Percentiles rank a stretch among this genome's conserved stretches.
Conservation (phyloP, 2,797 vertebrate species). For the Apodemus agrarius region DNA sequence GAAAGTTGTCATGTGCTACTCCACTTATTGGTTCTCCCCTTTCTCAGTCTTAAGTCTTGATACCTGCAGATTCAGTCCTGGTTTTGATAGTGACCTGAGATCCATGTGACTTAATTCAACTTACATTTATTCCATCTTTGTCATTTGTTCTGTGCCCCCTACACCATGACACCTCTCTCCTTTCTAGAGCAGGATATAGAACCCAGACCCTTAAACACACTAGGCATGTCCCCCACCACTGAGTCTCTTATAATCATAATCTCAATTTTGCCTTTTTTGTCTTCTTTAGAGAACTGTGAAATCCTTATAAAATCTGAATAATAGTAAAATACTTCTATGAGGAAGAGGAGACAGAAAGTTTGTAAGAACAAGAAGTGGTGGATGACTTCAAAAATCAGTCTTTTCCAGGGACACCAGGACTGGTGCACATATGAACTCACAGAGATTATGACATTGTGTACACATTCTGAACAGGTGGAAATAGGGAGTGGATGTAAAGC, state of each 20-base stretch:
- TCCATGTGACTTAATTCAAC: neutral
- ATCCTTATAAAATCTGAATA: neutral
- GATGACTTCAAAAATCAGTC: neutral
- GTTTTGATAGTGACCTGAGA: neutral
- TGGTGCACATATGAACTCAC: neutral
- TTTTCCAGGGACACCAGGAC: neutral
- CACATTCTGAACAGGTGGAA: neutral
- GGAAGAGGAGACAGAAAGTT: neutral
- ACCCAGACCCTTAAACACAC: neutral
- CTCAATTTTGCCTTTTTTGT: neutral
- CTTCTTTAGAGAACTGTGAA: neutral
- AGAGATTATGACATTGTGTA: neutral
- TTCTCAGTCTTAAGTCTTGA: neutral
- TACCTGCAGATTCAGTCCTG: accelerated
- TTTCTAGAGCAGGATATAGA: neutral
- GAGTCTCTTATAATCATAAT: neutral
- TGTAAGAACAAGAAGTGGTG: neutral
- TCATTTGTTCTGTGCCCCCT: neutral
- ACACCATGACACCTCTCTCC: neutral
- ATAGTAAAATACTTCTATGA: neutral
- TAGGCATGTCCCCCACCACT: neutral
- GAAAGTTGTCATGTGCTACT: neutral
- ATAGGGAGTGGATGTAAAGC: neutral
- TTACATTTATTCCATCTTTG: neutral
- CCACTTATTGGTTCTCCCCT: accelerated